Evolutionary conservation across 2,113 vertebrate genomes (phyloP).

Genomic region (Anseranas semipalmata): DNA sequence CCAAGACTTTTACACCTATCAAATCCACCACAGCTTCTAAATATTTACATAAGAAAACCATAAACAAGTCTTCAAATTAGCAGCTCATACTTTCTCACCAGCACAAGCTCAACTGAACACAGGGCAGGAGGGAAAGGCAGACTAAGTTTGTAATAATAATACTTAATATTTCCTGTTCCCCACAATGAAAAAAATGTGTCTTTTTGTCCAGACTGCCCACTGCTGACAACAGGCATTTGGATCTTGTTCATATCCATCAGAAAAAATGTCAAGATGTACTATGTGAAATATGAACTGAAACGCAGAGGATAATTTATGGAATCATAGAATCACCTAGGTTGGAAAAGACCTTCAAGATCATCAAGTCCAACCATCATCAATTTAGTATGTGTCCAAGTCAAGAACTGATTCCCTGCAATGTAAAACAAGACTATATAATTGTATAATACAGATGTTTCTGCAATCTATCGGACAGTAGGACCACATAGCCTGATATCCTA

Average conservation of each 20-base stretch:
- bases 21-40: neutral
- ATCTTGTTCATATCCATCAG: neutral
- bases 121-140: rapidly evolving
- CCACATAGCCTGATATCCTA: neutral
- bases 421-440: neutral
- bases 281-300: neutral
- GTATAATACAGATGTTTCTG: neutral
- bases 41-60: neutral
- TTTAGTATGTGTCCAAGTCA: neutral
- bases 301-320: neutral
- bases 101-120: neutral
- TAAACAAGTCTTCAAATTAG: neutral
- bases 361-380: neutral
- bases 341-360: neutral
- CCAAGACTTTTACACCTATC: neutral
- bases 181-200: neutral
- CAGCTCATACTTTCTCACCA: neutral
- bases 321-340: neutral
- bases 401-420: neutral
- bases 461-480: neutral
- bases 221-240: neutral
- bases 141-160: neutral
- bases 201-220: neutral
- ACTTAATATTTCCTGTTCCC: neutral
- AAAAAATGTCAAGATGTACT: neutral